Conservation (phyloP, 2,888 invertebrate species). For the Dryobota labecula region DNA sequence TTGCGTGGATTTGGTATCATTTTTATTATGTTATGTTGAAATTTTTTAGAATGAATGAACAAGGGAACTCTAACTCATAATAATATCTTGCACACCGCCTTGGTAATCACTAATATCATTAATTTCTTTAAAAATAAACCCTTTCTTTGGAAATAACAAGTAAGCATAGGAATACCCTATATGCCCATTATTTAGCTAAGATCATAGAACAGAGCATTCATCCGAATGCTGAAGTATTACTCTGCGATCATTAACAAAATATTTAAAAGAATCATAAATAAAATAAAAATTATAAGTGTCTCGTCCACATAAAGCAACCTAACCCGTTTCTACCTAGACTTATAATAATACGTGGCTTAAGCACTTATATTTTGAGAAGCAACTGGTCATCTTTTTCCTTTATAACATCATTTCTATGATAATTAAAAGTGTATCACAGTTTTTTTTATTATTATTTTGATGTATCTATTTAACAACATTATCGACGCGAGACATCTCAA, state of each 20-base stretch:
- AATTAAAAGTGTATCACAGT: constrained; percentile 17
- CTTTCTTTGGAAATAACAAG: neutral
- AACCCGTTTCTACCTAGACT: constrained; percentile 26
- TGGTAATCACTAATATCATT: neutral
- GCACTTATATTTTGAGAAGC: constrained; percentile 10
- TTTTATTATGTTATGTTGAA: constrained; percentile 11
- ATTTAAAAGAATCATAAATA: neutral
- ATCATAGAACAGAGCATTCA: neutral
- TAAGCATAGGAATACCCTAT: neutral
- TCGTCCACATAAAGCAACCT: neutral
- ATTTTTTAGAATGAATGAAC: neutral
- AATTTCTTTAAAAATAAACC: neutral
- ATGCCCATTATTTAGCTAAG: neutral
- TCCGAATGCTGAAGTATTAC: neutral
- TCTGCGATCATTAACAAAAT: neutral
- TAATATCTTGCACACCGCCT: too few species aligned
- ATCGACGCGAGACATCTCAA: constrained; percentile 27
- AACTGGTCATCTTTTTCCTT: neutral
- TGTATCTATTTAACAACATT: constrained; percentile 12
- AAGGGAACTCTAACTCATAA: neutral
- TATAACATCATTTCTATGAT: constrained; percentile 2
- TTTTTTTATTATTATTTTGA: constrained; percentile 27
- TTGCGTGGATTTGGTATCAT: constrained; percentile 23
- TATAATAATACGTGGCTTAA: neutral
- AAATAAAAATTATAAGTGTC: neutral